These are phyloP conservation scores for Trematomus bernacchii DNA, from an alignment of 2,797 vertebrate genomes.

Conservation along the genomic window DNA sequence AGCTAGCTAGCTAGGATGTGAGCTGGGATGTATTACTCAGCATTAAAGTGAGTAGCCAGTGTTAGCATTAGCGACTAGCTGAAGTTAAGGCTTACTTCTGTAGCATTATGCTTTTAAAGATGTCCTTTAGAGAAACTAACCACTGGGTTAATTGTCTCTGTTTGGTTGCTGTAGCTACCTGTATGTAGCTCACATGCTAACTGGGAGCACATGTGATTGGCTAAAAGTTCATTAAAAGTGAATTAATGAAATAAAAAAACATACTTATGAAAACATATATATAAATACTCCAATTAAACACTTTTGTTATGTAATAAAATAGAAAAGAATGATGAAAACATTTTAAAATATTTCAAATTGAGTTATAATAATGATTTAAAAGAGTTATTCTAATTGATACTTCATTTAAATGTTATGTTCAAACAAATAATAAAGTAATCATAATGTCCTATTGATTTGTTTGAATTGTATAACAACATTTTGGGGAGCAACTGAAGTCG, in stretches of 20 bases:
- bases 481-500: too few species aligned
- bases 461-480: too few species aligned
- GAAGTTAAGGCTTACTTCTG: not conserved
- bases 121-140: not conserved
- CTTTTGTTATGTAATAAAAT: too few species aligned
- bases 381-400: not conserved
- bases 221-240: not conserved
- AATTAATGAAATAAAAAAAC: not conserved
- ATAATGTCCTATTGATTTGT: too few species aligned
- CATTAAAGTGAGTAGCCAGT: not conserved
- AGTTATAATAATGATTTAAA: not conserved
- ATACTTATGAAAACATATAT: not conserved
- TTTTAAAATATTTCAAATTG: not conserved
- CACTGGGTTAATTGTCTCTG: not conserved
- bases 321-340: not conserved
- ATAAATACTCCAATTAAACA: not conserved
- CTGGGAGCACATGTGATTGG: not conserved
- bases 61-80: not conserved
- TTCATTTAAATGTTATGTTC: too few species aligned
- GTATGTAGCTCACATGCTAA: not conserved
- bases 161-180: not conserved
- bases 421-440: too few species aligned
- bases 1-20: not conserved
- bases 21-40: not conserved
- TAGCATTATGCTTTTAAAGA: not conserved